Percentiles rank a stretch among this genome's conserved stretches.
These are phyloP conservation scores for Hofmannophila pseudospretella DNA, from an alignment of 2,888 invertebrate species.

Conservation along the genomic window DNA sequence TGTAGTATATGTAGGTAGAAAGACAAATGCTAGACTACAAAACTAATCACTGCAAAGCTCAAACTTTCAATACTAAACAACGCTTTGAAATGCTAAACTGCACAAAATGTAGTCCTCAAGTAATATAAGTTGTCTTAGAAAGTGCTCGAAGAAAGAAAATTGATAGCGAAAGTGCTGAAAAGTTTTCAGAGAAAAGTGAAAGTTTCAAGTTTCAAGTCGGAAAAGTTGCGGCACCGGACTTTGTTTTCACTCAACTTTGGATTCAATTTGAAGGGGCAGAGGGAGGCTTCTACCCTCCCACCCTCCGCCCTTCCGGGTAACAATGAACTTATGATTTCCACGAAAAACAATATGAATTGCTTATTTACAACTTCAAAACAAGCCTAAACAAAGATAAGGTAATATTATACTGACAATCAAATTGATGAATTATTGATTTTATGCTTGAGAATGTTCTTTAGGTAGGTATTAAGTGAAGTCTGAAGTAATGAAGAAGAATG, in stretches of 20 bases:
- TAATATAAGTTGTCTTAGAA: not conserved
- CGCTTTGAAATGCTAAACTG: not conserved
- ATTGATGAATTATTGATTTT: no score
- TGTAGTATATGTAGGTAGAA: no score
- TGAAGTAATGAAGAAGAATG: no score
- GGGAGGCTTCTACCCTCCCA: slow-evolving; percentile 25
- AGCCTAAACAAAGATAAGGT: no score
- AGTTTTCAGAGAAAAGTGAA: slow-evolving; percentile 63
- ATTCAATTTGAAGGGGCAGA: slow-evolving; percentile 55
- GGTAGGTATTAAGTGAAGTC: no score
- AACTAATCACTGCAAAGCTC: no score
- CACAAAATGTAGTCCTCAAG: not conserved
- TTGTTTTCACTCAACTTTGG: slow-evolving; percentile 67
- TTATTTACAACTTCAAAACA: slow-evolving; percentile 13
- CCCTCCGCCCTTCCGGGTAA: slow-evolving; percentile 27
- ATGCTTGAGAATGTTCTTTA: no score
- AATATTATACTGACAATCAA: no score
- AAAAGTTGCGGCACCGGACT: slow-evolving; percentile 59
- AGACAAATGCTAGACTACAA: no score
- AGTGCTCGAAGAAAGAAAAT: slow-evolving; percentile 24
- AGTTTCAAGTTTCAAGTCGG: slow-evolving; percentile 52
- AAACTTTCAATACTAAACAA: not conserved
- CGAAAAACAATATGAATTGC: slow-evolving; percentile 21
- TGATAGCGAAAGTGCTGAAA: slow-evolving; percentile 59
- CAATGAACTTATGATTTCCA: slow-evolving; percentile 36